Evolutionary conservation across 2,888 invertebrate species (phyloP).

Genomic region (Drosophila buzzatii): DNA sequence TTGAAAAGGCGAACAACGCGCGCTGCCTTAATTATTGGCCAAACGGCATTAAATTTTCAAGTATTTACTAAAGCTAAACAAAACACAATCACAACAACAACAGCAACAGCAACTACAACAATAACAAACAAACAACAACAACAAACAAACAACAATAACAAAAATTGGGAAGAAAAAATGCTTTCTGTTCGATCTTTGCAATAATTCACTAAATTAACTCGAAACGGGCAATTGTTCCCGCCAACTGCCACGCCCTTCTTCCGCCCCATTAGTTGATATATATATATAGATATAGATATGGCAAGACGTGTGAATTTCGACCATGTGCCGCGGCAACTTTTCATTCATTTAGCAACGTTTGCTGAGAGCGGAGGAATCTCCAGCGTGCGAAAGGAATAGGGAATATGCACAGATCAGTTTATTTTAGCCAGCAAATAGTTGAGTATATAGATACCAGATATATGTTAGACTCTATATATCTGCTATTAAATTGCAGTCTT

Average conservation of each 20-base stretch:
- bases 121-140: constrained; percentile 9
- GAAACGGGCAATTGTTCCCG: constrained; percentile 47
- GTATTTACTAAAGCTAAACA: constrained; percentile 77
- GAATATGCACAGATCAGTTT: neutral
- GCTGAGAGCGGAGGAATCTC: constrained; percentile 31
- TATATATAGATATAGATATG: neutral
- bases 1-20: constrained; percentile 22
- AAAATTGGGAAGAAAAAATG: constrained; percentile 18
- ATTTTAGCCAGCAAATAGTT: neutral
- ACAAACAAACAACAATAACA: constrained; percentile 26
- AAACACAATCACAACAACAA: constrained; percentile 61
- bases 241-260: constrained; percentile 1
- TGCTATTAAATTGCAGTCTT: neutral
- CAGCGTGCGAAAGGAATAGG: constrained; percentile 6
- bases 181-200: constrained; percentile 52
- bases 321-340: constrained; percentile 44
- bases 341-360: constrained; percentile 26
- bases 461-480: neutral
- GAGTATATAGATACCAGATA: neutral
- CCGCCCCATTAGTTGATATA: neutral
- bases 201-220: constrained; percentile 71
- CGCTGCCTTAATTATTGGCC: constrained; percentile 70
- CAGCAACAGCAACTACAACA: neutral
- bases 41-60: constrained; percentile 79
- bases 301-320: constrained; percentile 44